Base-by-base conservation (phyloP, 2,113 vertebrate species). In the Eubucco bourcierii region DNA sequence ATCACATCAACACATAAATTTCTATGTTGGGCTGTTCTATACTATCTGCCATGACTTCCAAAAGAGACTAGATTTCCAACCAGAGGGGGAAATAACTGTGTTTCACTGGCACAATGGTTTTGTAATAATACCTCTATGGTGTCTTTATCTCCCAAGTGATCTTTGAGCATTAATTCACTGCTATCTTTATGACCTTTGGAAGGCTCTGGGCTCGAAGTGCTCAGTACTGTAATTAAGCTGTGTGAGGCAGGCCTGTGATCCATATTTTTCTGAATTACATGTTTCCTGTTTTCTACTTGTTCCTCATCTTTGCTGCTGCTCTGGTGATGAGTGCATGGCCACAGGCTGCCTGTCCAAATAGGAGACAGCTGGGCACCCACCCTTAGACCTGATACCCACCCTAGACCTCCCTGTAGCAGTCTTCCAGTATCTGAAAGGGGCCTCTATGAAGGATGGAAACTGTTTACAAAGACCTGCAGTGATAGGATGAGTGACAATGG, bases 321-420 rank as follows among this genome's bases (percentile, higher is more conserved):
- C n/a, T 15, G 0, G 4, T 52, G 56, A 20, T 37, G 61, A 66
- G 19, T 16, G 6, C 0, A 0, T 39, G 28, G 41, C 53, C 71
- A n/a, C 0, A 1, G 27, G 29, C 53, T 81, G 27, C 56, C n/a
- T 1, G 0, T 44, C 28, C 50, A 27, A 17, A 53, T 27, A 74
- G 50, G 59, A 85, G 28, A 63, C 72, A 84, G 61, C 64, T 28
- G 11, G 50, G 34, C 44, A n/a, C 65, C 67, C 66, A 46, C 53
- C 63, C 50, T 19, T 44, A 66, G 14, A 15, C 41, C 41, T 15
- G 47, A 34, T 39, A 33, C 65, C 67, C 63, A 33, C 55, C 59
- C 55, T 20, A 19, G 77, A 84, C 47, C 47, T 84, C 63, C 23
- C 71, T 13, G 28, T 23, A 50, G 60, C 0, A 0, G 2, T 17